A percentile compares a stretch with the other conserved stretches of the same genome.
These are phyloP conservation scores for Thereva unica DNA, from an alignment of 2,888 invertebrate species.

Conservation along the genomic window DNA sequence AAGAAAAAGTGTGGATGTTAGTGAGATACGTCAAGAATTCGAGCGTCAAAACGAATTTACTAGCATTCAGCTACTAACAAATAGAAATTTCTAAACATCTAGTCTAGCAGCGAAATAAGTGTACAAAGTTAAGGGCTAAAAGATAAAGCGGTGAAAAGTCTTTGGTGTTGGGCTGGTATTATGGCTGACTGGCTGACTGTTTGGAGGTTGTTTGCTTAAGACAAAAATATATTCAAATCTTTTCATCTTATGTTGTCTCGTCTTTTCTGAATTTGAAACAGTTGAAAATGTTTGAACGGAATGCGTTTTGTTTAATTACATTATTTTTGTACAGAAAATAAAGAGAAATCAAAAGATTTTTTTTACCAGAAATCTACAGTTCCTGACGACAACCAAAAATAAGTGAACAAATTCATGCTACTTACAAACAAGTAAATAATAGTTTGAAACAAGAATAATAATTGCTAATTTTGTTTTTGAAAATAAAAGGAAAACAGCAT, in stretches of 20 bases:
- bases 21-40: constrained; percentile 3
- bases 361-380: constrained; percentile 4
- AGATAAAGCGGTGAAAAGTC: constrained; percentile 26
- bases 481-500: too few relatives aligned
- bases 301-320: too few relatives aligned
- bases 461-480: background rate
- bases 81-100: constrained; percentile 36
- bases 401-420: constrained; percentile 22
- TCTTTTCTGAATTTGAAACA: constrained; percentile 14
- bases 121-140: constrained; percentile 30
- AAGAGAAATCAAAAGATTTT: constrained; percentile 3
- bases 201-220: too few relatives aligned
- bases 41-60: background rate
- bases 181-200: constrained; percentile 16
- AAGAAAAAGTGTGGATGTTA: constrained; percentile 29
- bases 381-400: constrained; percentile 16
- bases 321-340: constrained; percentile 7
- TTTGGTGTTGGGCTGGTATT: constrained; percentile 14
- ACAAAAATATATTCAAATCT: too few relatives aligned
- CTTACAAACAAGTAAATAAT: constrained; percentile 2
- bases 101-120: constrained; percentile 37
- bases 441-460: constrained; percentile 1
- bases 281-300: constrained; percentile 4
- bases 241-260: background rate
- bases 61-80: constrained; percentile 27